phyloP scores from a whole-genome alignment of 2,888 invertebrate species.

The Stomorhina lunata region DNA sequence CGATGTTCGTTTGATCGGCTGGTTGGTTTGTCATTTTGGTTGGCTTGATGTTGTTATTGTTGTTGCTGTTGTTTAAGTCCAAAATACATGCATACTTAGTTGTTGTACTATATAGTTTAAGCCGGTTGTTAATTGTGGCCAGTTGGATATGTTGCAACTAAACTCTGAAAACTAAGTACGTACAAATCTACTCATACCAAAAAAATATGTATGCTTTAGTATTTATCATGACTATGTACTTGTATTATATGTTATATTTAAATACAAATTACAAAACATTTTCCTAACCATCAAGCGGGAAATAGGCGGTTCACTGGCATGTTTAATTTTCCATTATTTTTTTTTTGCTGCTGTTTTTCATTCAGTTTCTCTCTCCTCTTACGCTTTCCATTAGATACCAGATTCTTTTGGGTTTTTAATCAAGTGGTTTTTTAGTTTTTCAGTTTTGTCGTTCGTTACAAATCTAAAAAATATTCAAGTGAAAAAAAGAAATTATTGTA shows the following conservation, averaged over 20 bases:
- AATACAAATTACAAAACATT: constrained; percentile 34
- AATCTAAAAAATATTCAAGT: not conserved
- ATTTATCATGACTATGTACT: not conserved
- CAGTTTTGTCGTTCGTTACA: not conserved
- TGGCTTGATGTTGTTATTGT: constrained; percentile 18
- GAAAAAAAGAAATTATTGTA: constrained; percentile 42
- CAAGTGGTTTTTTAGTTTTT: constrained; percentile 48
- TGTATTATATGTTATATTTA: constrained; percentile 15
- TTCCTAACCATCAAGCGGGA: constrained; percentile 47
- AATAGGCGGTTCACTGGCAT: constrained; percentile 53
- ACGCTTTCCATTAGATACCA: constrained; percentile 25
- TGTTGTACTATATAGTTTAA: not conserved
- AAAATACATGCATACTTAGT: not conserved
- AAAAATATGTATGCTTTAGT: constrained; percentile 4
- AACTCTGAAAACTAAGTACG: not conserved
- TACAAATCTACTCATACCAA: not conserved
- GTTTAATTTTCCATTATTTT: not conserved
- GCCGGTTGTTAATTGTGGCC: constrained; percentile 57
- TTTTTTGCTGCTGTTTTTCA: not conserved
- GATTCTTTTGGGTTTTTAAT: constrained; percentile 52
- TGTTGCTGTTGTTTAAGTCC: constrained; percentile 6
- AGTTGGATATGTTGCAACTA: constrained; percentile 9
- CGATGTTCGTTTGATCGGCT: constrained; percentile 41
- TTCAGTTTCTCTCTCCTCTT: not conserved
- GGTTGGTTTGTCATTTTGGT: constrained; percentile 54